These are phyloP conservation scores for Cossypha heuglini DNA, from an alignment of 2,797 vertebrate genomes.

Conservation along the genomic window DNA sequence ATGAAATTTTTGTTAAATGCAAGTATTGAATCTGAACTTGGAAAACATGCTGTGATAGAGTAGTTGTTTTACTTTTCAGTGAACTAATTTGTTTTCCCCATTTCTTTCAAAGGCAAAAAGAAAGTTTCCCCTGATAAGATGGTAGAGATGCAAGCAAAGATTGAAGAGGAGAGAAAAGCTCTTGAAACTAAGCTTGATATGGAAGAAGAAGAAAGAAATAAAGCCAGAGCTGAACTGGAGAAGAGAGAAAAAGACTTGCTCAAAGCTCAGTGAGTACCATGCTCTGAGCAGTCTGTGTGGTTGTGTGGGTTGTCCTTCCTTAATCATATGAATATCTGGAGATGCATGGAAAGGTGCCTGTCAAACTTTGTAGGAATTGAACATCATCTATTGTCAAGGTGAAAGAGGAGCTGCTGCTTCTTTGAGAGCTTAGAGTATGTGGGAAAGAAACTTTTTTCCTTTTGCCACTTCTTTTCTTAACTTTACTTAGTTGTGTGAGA, in stretches of 20 bases:
- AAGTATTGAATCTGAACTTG: neutral
- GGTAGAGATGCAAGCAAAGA: conserved; percentile 98
- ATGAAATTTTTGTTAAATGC: neutral
- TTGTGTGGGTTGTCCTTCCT: neutral
- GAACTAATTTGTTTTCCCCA: neutral
- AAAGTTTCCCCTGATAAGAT: conserved; percentile 98
- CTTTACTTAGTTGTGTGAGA: neutral
- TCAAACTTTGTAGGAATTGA: neutral
- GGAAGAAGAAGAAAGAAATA: conserved; percentile 99
- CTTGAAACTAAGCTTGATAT: conserved; percentile 98
- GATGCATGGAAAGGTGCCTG: neutral
- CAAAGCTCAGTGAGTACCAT: conserved; percentile 92
- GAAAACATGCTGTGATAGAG: neutral
- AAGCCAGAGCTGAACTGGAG: conserved; percentile 94
- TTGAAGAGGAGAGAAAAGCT: conserved; percentile 95
- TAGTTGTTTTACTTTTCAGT: neutral
- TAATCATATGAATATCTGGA: neutral
- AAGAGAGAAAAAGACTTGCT: conserved; percentile 96
- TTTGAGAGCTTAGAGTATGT: neutral
- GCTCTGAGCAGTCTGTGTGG: neutral
- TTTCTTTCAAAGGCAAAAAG: conserved; percentile 85
- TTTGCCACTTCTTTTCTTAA: neutral
- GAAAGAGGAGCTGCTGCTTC: neutral
- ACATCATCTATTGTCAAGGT: neutral
- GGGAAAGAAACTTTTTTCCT: neutral